Evolutionary conservation across 2,888 invertebrate species (phyloP).

Genomic region (Drosophila kanekoi): DNA sequence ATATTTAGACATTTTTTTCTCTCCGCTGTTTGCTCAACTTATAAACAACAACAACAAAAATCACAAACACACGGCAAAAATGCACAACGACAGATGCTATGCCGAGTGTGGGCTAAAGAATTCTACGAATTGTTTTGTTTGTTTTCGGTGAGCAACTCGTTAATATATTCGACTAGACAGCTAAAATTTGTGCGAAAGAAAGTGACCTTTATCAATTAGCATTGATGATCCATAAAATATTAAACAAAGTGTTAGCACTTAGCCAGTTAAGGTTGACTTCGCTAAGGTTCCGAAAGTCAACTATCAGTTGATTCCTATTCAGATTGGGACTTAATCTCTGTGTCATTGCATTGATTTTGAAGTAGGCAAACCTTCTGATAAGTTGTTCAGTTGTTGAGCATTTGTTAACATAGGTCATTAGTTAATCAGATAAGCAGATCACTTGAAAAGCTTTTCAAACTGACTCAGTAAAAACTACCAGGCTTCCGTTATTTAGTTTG

Average conservation of each 20-base stretch:
- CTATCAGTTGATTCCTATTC: background rate
- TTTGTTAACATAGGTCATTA: conserved; percentile 49
- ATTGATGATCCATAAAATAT: background rate
- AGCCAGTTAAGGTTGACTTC: background rate
- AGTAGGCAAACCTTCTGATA: conserved; percentile 13
- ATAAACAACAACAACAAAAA: conserved; percentile 55
- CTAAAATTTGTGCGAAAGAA: background rate
- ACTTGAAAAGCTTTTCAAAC: background rate
- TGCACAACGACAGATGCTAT: conserved; percentile 27
- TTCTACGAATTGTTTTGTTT: conserved; percentile 52
- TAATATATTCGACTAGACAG: conserved; percentile 2
- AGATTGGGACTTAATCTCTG: background rate
- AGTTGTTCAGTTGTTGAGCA: conserved; percentile 3
- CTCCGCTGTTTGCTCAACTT: conserved; percentile 45
- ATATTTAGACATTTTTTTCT: conserved; percentile 26
- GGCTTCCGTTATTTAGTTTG: conserved; percentile 1
- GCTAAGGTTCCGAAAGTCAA: background rate
- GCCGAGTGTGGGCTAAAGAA: conserved; percentile 24
- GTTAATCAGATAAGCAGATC: conserved; percentile 21
- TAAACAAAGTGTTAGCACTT: background rate
- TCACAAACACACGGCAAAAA: conserved; percentile 14
- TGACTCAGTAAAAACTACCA: background rate
- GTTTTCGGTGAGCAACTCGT: conserved; percentile 15
- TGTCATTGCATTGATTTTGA: conserved; percentile 3
- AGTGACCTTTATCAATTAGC: conserved; percentile 6